Evolutionary conservation across 2,113 vertebrate species (phyloP).

Genomic region (Phylloscopus trochilus): DNA sequence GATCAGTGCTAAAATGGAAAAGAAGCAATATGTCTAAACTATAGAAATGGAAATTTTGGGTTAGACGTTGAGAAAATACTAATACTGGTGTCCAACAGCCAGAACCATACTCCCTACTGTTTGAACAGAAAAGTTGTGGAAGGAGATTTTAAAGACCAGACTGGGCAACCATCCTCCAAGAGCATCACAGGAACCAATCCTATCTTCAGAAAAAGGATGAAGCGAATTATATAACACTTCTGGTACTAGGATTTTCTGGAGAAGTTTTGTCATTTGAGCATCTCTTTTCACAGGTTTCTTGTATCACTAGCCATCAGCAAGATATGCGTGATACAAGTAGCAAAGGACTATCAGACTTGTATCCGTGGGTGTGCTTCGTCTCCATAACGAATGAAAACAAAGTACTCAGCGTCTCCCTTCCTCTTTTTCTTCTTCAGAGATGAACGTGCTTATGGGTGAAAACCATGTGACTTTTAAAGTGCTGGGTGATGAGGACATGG

Average conservation of each 20-base stretch:
- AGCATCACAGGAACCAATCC: neutral
- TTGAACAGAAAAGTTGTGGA: neutral
- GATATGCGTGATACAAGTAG: neutral
- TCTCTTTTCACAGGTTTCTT: neutral
- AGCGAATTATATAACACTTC: neutral
- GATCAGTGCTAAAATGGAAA: neutral
- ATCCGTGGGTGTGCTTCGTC: neutral
- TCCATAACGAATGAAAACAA: neutral
- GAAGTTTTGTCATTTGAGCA: neutral
- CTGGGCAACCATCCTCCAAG: neutral
- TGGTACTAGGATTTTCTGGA: neutral
- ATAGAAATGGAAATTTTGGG: neutral
- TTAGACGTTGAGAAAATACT: neutral
- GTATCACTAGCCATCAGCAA: neutral
- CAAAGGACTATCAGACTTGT: neutral
- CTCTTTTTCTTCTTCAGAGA: neutral
- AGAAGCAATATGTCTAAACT: neutral
- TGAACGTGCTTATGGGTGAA: accelerated
- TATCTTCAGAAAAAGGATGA: neutral
- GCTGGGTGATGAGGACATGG: neutral
- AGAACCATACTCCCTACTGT: neutral
- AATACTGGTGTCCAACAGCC: neutral
- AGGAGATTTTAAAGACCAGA: neutral
- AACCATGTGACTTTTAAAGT: neutral
- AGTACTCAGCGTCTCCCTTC: neutral